Percentiles rank a stretch among this genome's conserved stretches.
These are phyloP conservation scores for Scaptomyza pallida DNA, from an alignment of 1,140 invertebrate species.

Conservation along the genomic window DNA sequence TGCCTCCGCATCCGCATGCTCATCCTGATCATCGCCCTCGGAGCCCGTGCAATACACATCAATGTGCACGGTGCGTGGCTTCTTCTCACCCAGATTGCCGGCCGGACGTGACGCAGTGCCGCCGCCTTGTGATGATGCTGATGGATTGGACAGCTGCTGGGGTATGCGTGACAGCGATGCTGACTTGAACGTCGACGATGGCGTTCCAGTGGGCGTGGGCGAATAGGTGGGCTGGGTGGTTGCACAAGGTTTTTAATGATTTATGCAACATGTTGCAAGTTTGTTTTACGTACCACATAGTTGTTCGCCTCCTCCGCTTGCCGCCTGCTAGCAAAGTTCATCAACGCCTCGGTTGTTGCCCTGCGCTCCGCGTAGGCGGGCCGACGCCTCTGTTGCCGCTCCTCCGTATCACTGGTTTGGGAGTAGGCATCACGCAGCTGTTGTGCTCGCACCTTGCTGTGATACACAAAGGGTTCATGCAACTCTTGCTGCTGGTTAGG, in stretches of 20 bases:
- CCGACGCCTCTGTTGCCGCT: conserved; percentile 44
- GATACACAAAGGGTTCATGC: conserved; percentile 72
- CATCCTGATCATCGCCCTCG: conserved; percentile 85
- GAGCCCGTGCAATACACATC: conserved; percentile 91
- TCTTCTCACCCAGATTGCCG: conserved; percentile 84
- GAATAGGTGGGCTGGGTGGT: conserved; percentile 60
- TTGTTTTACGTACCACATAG: conserved; percentile 59
- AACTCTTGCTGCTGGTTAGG: conserved; percentile 40
- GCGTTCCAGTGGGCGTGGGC: conserved; percentile 53
- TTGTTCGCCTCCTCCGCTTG: conserved; percentile 77
- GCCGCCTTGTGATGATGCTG: conserved; percentile 1
- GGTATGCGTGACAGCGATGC: conserved; percentile 75
- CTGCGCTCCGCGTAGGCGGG: conserved; percentile 71
- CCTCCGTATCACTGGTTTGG: conserved; percentile 81
- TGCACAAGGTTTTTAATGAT: neutral
- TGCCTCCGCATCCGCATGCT: conserved; percentile 86
- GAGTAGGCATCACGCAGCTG: conserved; percentile 80
- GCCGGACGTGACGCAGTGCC: conserved; percentile 1
- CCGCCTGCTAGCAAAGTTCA: conserved; percentile 57
- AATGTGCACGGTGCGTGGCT: conserved; percentile 90
- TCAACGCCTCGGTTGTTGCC: conserved; percentile 72
- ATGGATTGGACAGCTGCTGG: conserved; percentile 29
- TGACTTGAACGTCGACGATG: conserved; percentile 76
- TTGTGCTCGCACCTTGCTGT: conserved; percentile 72
- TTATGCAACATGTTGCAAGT: neutral